Percentiles rank a stretch among this genome's conserved stretches.
These are phyloP conservation scores for Samia ricini DNA, from an alignment of 1,140 invertebrate species.

Conservation along the genomic window DNA sequence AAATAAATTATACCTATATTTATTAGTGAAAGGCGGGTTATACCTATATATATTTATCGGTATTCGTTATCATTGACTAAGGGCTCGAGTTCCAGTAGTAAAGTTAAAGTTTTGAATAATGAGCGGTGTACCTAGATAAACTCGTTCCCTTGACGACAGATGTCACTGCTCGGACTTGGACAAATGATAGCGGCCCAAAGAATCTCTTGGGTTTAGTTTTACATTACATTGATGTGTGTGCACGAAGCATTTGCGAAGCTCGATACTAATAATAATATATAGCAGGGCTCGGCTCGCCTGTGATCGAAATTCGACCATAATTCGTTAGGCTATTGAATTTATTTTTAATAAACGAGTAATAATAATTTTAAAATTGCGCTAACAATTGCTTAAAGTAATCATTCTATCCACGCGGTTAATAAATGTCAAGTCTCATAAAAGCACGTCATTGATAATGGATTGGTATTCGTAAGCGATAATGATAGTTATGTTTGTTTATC, in stretches of 20 bases:
- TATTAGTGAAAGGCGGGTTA: conserved; percentile 25
- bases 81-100: conserved; percentile 39
- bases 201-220: conserved; percentile 41
- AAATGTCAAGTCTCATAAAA: too few relatives aligned
- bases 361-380: too few relatives aligned
- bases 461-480: too few relatives aligned
- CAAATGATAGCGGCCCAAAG: conserved; percentile 55
- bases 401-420: too few relatives aligned
- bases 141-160: conserved; percentile 54
- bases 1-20: not conserved
- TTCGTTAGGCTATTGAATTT: too few relatives aligned
- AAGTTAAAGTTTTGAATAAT: conserved; percentile 43
- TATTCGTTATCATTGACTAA: conserved; percentile 33
- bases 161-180: conserved; percentile 49
- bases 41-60: conserved; percentile 23
- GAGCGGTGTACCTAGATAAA: conserved; percentile 48
- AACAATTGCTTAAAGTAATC: too few relatives aligned
- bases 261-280: not conserved
- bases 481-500: too few relatives aligned
- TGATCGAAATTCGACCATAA: too few relatives aligned
- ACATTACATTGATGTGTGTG: conserved; percentile 17
- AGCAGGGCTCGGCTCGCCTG: too few relatives aligned
- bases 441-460: too few relatives aligned
- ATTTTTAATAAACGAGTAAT: too few relatives aligned
- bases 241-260: not conserved